Base-by-base conservation (phyloP, 2,888 invertebrate genomes). In the Morpho deidamia region DNA sequence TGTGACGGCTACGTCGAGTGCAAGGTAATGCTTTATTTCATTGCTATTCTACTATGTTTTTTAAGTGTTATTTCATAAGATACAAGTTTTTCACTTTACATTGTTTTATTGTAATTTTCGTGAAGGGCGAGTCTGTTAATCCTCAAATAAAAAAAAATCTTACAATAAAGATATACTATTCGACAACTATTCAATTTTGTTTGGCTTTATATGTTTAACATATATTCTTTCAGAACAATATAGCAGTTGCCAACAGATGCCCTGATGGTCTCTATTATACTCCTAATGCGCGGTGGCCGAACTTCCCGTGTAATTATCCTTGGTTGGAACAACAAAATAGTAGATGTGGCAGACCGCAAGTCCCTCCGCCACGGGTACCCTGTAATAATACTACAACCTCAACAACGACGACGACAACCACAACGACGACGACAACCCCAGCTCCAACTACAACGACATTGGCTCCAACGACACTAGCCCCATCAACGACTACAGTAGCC, bases 191-290 rank as follows among this genome's bases (percentile, higher is more conserved):
- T 23, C 5, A 23, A 5, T 23, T 3, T 5, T 5, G 23, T 23
- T 5, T 40, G 39, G 11, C 40, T 11, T 40, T 9, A 32, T 43
- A 5, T 43, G 12, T 11, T 7, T 12, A 11, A 9, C 7, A 12
- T 1, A 12, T 48, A 33, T 42, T 37, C 9, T 60, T 51, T 11
- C 61, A 55, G 71, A 91, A 95, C 62, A 95, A 93, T 32, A 83
- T 91, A 0, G 89, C 92, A 0, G 90, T 91, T 65, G 91, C 93
- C 68, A 92, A 93, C 71, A 70, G 92, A 7, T 96, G 96, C 65
- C 94, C 95, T 0, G 96, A 96, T 68, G 96, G 96, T 7, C 86
- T 96, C 14, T 87, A 94, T 41, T 96, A 93, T 80, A 94, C 95
- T 70, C 91, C 93, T 2, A 91, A 92, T 8, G 87, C 90, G 0